Evolutionary conservation across 2,797 vertebrate genomes (phyloP).

Genomic region (Phoebastria nigripes): DNA sequence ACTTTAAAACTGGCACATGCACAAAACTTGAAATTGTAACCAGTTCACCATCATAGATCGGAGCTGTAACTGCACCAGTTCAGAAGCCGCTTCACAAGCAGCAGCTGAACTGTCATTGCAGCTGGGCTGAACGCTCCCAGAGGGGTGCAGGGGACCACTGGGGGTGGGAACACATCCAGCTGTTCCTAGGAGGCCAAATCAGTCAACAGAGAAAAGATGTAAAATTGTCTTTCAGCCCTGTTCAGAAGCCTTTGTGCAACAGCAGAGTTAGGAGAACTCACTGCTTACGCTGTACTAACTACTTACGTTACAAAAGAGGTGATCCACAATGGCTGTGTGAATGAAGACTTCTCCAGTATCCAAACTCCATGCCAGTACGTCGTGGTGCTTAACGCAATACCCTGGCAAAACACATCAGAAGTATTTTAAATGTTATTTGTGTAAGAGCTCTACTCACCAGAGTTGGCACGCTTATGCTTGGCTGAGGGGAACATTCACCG

Average conservation of each 20-base stretch:
- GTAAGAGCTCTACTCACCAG: neutral
- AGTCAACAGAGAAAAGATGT: neutral
- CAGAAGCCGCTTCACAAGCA: neutral
- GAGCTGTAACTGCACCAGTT: neutral
- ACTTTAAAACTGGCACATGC: neutral
- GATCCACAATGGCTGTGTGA: neutral
- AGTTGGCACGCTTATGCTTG: neutral
- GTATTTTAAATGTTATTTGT: accelerated
- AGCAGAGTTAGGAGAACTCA: accelerated
- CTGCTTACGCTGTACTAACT: accelerated
- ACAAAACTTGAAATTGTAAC: neutral
- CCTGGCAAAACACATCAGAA: neutral
- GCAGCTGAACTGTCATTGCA: neutral
- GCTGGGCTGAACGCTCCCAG: neutral
- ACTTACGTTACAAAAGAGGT: accelerated
- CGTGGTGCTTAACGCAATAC: accelerated
- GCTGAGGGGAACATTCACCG: neutral
- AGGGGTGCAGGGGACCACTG: neutral
- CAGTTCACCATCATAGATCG: accelerated
- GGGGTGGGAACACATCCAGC: neutral
- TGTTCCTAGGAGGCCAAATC: neutral
- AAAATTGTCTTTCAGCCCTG: neutral
- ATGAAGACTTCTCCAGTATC: neutral
- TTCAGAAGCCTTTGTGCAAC: neutral
- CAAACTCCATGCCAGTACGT: accelerated